Base-by-base conservation (phyloP, 2,888 invertebrate genomes). In the Aricia artaxerxes region DNA sequence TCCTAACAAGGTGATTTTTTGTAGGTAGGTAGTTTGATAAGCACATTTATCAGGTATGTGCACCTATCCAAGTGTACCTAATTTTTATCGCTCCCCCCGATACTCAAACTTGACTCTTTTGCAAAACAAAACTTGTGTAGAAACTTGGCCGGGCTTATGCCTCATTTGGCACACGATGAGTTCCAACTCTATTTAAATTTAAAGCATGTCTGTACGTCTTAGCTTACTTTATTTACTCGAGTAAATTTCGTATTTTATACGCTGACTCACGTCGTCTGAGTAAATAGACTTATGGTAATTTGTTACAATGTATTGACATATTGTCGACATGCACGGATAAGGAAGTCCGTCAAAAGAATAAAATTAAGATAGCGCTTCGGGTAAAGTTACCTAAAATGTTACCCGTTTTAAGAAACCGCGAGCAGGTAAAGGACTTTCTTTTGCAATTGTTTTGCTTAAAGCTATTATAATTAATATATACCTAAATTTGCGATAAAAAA, bases 91-190 rank as follows among this genome's bases (percentile, higher is more conserved):
- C 80, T 80, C 78, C 79, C 81, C 81, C 82, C 83, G 84, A 84
- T 84, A 84, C 84, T 81, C 79, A 80, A 83, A 83, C 82, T 83
- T 82, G 81, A 82, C 81, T 84, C 84, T 84, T 85, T 84, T 83
- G 84, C 84, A 83, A 84, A 86, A 86, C 86, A 85, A 85, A 86
- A 87, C 84, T 86, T 84, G 79, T 78, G 81, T 81, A 79, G 81
- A 87, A 87, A 87, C 84, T 88, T 86, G 83, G 78, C 82, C 81
- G 80, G 82, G 81, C 83, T 83, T 84, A 85, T 83, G 87, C 84
- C 87, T 87, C 87, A 87, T 88, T 87, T 87, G 85, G 84, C 85
- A 82, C 83, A 82, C 83, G 86, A 86, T 85, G 84, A 85, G 84
- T 86, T 87, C 80, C 80, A 83, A 85, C 84, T 85, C 84, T 84